These are phyloP conservation scores for Iphiclides podalirius DNA, from an alignment of 2,888 invertebrate species.

Conservation along the genomic window DNA sequence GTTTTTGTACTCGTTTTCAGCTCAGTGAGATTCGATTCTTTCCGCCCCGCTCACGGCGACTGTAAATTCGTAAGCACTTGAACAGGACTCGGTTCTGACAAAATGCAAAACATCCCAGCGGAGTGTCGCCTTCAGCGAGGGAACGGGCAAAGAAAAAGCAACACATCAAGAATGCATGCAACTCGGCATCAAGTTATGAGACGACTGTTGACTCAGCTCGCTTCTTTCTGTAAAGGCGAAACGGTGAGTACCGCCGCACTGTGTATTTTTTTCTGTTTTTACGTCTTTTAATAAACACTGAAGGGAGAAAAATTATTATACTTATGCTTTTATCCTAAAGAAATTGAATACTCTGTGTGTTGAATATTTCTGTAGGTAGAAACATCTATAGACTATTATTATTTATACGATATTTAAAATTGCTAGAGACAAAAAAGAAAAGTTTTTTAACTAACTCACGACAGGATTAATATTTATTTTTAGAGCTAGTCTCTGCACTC, in stretches of 20 bases:
- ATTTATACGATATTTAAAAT: neutral
- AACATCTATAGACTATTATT: neutral
- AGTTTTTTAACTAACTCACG: no score
- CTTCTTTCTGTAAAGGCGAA: conserved; percentile 33
- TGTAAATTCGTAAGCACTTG: conserved; percentile 7
- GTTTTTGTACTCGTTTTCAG: no score
- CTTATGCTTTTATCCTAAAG: conserved; percentile 9
- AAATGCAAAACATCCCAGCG: conserved; percentile 32
- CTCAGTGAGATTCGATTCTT: no score
- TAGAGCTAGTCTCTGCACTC: no score
- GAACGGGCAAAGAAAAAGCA: conserved; percentile 37
- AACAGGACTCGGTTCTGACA: conserved; percentile 18
- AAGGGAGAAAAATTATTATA: conserved; percentile 20
- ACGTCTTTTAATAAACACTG: conserved; percentile 29
- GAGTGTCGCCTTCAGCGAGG: conserved; percentile 23
- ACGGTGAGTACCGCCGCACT: conserved; percentile 24
- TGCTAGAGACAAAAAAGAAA: neutral
- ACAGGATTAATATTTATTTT: no score
- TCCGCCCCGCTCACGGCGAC: no score
- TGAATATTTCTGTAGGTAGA: neutral
- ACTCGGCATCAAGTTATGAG: conserved; percentile 59
- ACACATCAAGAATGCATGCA: conserved; percentile 67
- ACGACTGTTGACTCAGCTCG: conserved; percentile 63
- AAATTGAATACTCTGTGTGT: neutral
- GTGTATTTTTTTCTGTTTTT: conserved; percentile 23